Base-by-base conservation (phyloP, 2,113 vertebrate species). In the Phodopus roborovskii region DNA sequence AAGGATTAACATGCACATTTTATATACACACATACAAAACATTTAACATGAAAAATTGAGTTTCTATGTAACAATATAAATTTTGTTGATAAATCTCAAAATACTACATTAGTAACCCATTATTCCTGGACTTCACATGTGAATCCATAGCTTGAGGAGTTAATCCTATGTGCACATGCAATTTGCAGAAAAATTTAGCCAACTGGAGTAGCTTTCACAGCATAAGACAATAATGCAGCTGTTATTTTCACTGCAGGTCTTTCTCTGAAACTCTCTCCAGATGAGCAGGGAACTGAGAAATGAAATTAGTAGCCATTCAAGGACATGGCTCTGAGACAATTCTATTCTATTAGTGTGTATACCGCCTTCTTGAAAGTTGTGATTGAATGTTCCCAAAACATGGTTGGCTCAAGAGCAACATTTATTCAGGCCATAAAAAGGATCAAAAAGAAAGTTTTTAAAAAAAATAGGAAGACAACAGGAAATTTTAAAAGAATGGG, bases 171-270 rank as follows among this genome's bases (percentile, higher is more conserved):
- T 96, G 96, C 94, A 98, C 97, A 10, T 56, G 82, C 71, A 66
- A 97, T 96, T 97, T 96, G 50, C 87, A 97, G 95, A 98, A 98
- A 98, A 81, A 95, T 94, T 28, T 64, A 93, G 30, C 94, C 98
- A 98, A 98, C 97, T 98, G 94, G 97, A 98, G 82, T 30, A 95
- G 50, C 85, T 96, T 96, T 96, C 98, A 97, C 96, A 97, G 89
- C 93, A 97, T 90, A 94, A 98, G 92, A 92, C 87, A 98, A 94
- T 97, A 98, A 96, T 42, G 56, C 36, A 79, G 39, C 75, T 89
- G 92, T 94, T 98, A 97, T 97, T 96, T 98, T 97, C 97, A 97
- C 94, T 97, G 95, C 86, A 97, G 82, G 70, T 66, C 84, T 97
- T 86, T 94, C 66, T 77, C 74, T 39, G 26, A 96, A 97, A 97